phyloP scores from a whole-genome alignment of 1,140 invertebrate genomes.

The Penaeus japonicus region DNA sequence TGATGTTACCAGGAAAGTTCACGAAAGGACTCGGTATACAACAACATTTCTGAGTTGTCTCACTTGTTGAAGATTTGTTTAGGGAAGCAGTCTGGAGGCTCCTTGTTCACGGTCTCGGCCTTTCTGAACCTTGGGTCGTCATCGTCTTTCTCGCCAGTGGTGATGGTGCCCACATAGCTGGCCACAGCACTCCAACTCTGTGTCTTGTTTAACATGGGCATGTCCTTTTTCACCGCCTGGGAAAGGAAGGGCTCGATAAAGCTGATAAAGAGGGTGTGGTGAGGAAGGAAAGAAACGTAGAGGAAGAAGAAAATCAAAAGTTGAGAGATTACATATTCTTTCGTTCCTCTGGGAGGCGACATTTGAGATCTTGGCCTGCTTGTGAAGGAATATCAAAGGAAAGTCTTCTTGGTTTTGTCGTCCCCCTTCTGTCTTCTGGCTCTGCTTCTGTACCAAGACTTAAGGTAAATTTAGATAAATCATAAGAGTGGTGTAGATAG shows the following conservation, averaged over 20 bases:
- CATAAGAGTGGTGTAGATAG: too few species aligned
- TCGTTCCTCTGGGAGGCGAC: too few species aligned
- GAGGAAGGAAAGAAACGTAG: background rate
- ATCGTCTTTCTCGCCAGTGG: slow-evolving; percentile 39
- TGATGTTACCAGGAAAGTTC: background rate
- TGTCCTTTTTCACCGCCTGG: slow-evolving; percentile 43
- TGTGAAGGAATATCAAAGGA: too few species aligned
- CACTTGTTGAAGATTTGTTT: slow-evolving; percentile 35
- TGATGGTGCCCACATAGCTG: slow-evolving; percentile 48
- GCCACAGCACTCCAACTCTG: slow-evolving; percentile 49
- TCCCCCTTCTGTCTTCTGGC: too few species aligned
- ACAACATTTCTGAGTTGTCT: background rate
- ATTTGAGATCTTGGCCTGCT: too few species aligned
- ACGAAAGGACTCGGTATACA: background rate
- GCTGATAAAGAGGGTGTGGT: background rate
- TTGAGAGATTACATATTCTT: too few species aligned
- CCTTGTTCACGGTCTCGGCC: slow-evolving; percentile 19
- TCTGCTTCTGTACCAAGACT: too few species aligned
- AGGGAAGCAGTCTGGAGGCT: slow-evolving; percentile 45
- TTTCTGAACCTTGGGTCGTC: slow-evolving; percentile 44
- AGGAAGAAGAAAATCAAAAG: too few species aligned
- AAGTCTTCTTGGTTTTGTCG: too few species aligned
- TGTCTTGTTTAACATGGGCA: slow-evolving; percentile 41
- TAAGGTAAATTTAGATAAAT: too few species aligned
- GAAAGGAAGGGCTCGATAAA: background rate